Base-by-base conservation (phyloP, 1,140 invertebrate species). In the Charaxes varanes region DNA sequence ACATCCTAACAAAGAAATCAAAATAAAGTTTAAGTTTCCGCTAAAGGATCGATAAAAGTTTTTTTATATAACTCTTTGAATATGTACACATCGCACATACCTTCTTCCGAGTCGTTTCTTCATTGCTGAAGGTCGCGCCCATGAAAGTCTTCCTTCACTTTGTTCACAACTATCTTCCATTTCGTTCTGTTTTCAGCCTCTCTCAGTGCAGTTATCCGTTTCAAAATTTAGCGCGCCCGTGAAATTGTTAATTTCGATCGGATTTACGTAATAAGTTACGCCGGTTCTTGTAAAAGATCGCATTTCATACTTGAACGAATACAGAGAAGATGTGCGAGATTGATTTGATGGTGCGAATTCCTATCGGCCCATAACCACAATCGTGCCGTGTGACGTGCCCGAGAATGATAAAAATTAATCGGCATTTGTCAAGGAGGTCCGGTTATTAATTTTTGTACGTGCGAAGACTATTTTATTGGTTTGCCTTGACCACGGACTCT, bases 351-450 rank as follows among this genome's bases (percentile, higher is more conserved):
- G 41, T 43, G 35, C 6, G 16, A 37, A 37, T 37, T 18, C 14
- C 34, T 46, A 37, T 33, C 42, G 46, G 42, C 32, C 27, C 17
- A 17, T 41, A 37, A 45, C 36, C 28, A 26, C 31, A 8, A 43
- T 30, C 36, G 33, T 40, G 37, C 34, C 34, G 37, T 43, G 15
- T 34, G 32, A 57, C 48, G 51, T 58, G 45, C 27, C 19, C 38
- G 18, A 36, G 41, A 55, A 44, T 40, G 33, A 52, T 58, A 56
- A 54, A 45, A 62, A 35, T 42, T 55, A 52, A 59, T 54, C 59
- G 52, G 44, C 56, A 46, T 46, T 64, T 50, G 47, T 53, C 44
- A 47, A 61, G 48, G 50, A 48, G 48, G 26, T 16, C 46, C 16
- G 33, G 41, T 36, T 44, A 51, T 54, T 54, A 47, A n/a, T 44